Base-by-base conservation (phyloP, 2,888 invertebrate genomes). In the Lasioglossum lativentre region DNA sequence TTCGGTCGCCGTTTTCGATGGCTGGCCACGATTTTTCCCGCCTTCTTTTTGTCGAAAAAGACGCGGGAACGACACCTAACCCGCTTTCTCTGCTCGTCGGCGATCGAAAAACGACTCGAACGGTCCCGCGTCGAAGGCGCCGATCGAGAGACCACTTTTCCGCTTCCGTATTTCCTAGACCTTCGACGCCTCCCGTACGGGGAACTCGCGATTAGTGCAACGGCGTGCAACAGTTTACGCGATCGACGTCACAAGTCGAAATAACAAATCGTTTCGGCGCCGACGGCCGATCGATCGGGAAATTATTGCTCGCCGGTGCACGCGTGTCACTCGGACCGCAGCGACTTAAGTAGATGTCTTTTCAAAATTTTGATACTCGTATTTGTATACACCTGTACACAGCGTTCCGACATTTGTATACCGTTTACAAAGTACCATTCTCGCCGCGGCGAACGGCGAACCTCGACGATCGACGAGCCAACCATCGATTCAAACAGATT, bases 301-400 rank as follows among this genome's bases (percentile, higher is more conserved):
- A 27, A n/a, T 27, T 14, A 1, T 59, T 27, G 59, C 56, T 27
- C 27, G 56, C 12, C 56, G 56, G 1, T 27, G 56, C 56, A 12
- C 59, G 59, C 27, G 59, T 5, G 71, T 70, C 66, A 40, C 42
- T 74, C 73, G 63, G 59, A 42, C 27, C 38, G 59, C 45, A 75
- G 68, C 72, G 70, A 30, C 84, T 85, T 85, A 72, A 74, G 81
- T 89, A 81, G 83, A 73, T 71, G 84, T 86, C 81, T 91, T 88
- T 88, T 89, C 90, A 80, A 90, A 91, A 90, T 91, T 90, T 90
- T 91, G 86, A 91, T 90, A 91, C 82, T 86, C 88, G 70, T 90
- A 86, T 90, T 66, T 86, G 78, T 90, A 89, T 81, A 87, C 75
- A 80, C 76, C 82, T 87, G 59, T 87, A 86, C 75, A 82, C 85